phyloP scores from a whole-genome alignment of 2,797 vertebrate species.

The Hyperoplus immaculatus region DNA sequence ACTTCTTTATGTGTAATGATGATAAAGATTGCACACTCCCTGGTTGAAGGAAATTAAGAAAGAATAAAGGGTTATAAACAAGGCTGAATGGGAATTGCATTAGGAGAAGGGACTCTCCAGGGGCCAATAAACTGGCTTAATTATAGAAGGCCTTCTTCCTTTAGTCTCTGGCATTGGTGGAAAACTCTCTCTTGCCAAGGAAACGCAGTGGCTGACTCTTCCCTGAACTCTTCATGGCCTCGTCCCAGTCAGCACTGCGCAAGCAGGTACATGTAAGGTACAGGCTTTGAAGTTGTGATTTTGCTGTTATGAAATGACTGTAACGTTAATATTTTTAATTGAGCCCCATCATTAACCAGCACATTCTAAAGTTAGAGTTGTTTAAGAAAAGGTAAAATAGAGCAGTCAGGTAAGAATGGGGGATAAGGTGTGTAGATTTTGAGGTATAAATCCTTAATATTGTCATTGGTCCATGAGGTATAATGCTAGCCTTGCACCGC shows the following conservation, averaged over 20 bases:
- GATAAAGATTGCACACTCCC: constrained; percentile 43
- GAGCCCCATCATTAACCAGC: too few species aligned
- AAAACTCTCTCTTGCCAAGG: constrained; percentile 56
- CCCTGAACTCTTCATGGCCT: constrained; percentile 60
- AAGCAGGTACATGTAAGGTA: background rate
- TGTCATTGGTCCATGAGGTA: too few species aligned
- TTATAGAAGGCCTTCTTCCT: constrained; percentile 76
- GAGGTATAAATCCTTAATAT: too few species aligned
- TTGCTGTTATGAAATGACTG: background rate
- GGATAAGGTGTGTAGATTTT: too few species aligned
- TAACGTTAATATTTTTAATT: background rate
- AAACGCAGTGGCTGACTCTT: constrained; percentile 55
- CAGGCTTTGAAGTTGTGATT: constrained; percentile 4
- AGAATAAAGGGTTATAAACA: constrained; percentile 62
- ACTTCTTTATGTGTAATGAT: constrained; percentile 58
- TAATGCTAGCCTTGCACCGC: too few species aligned
- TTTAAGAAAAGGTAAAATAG: background rate
- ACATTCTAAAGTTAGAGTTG: background rate
- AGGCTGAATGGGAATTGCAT: constrained; percentile 66
- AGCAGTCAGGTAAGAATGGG: too few species aligned
- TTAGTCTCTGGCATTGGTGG: constrained; percentile 66
- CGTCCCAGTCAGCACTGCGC: constrained; percentile 31
- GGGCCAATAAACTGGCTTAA: constrained; percentile 78
- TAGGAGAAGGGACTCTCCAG: constrained; percentile 62
- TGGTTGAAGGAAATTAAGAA: constrained; percentile 42